Conservation (phyloP, 2,888 invertebrate species). For the Rapana venosa region DNA sequence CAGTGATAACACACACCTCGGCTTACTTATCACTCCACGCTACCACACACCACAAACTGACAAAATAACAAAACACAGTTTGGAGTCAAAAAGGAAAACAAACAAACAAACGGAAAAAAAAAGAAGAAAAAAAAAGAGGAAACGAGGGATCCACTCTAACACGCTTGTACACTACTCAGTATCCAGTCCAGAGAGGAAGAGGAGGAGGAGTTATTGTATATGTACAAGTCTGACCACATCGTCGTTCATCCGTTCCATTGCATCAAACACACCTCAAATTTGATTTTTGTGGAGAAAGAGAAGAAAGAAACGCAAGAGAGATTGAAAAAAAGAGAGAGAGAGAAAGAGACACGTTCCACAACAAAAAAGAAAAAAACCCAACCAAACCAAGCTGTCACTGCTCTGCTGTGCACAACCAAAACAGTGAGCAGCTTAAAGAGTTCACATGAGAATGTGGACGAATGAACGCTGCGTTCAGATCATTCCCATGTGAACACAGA, state of each 20-base stretch:
- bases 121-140: too few species aligned
- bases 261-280: constrained; percentile 28
- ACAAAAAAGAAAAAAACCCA: neutral
- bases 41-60: neutral
- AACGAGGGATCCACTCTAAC: constrained; percentile 18
- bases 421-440: neutral
- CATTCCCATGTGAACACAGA: constrained; percentile 38
- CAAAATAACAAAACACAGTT: neutral
- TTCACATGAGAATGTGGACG: constrained; percentile 45
- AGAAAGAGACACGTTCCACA: neutral
- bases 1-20: neutral
- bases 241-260: constrained; percentile 1
- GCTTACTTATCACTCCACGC: neutral
- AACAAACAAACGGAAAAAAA: neutral
- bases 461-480: constrained; percentile 36
- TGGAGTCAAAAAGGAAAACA: neutral
- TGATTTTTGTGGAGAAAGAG: neutral
- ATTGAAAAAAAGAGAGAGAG: neutral
- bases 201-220: neutral
- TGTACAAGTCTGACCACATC: constrained; percentile 38
- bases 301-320: neutral
- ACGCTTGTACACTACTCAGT: constrained; percentile 19
- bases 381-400: neutral
- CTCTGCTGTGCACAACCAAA: neutral
- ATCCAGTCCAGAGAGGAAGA: constrained; percentile 1